Evolutionary conservation across 2,797 vertebrate genomes (phyloP).

Genomic region (Botia almorhae): DNA sequence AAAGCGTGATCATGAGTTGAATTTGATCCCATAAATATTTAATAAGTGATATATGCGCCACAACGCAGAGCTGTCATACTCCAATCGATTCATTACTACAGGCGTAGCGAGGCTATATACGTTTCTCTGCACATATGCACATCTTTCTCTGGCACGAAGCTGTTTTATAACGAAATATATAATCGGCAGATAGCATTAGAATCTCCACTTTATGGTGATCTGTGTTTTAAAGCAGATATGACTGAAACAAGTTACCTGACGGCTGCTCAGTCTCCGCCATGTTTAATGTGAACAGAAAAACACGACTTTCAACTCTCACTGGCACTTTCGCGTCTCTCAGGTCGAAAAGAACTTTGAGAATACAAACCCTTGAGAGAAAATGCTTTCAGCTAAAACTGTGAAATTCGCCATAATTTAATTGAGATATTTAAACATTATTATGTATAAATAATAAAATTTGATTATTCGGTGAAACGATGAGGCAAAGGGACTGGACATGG

Average conservation of each 20-base stretch:
- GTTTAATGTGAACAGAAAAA: slow-evolving; percentile 52
- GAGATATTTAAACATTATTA: not conserved
- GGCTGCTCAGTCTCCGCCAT: slow-evolving; percentile 79
- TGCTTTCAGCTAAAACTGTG: not conserved
- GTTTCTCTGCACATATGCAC: not conserved
- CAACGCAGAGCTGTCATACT: not conserved
- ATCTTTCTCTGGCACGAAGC: not conserved
- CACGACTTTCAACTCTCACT: slow-evolving; percentile 57
- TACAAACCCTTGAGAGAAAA: not conserved
- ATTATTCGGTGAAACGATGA: not conserved
- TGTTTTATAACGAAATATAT: not conserved
- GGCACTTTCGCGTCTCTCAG: not conserved
- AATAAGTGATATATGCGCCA: not conserved
- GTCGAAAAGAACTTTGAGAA: not conserved
- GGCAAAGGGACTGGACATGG: not conserved
- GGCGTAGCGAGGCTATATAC: not conserved
- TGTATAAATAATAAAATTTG: not conserved
- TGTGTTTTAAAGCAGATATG: not conserved
- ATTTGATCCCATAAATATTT: not conserved
- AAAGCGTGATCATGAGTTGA: not conserved
- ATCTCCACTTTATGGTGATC: not conserved
- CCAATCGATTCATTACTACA: not conserved
- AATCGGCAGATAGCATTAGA: not conserved
- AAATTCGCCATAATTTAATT: too few relatives aligned
- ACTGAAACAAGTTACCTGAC: slow-evolving; percentile 63